Conservation (phyloP, 2,797 vertebrate species). For the Catamblyrhynchus diadema region DNA sequence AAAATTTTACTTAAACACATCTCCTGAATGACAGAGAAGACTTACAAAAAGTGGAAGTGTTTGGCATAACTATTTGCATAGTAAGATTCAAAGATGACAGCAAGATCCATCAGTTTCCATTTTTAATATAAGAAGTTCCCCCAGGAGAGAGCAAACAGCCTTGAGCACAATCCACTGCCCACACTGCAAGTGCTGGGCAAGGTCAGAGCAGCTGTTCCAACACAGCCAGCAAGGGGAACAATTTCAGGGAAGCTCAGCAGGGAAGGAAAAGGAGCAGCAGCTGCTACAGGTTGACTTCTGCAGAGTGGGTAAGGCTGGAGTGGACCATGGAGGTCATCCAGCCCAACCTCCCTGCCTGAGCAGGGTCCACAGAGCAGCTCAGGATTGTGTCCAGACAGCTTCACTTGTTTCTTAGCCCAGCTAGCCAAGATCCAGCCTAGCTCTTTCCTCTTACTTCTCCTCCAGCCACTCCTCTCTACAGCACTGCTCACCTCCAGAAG, state of each 20-base stretch:
- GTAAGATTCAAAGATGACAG: not conserved
- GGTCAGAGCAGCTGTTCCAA: not conserved
- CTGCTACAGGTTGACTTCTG: not conserved
- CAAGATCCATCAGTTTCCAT: not conserved
- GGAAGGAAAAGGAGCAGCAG: not conserved
- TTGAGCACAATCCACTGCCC: not conserved
- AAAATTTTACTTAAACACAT: not conserved
- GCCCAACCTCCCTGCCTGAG: not conserved
- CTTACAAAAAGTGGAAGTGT: not conserved
- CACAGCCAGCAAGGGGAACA: accelerated
- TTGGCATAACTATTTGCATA: not conserved
- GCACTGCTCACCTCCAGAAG: not conserved
- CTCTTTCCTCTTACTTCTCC: not conserved
- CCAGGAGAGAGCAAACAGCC: not conserved
- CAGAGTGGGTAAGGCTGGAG: not conserved
- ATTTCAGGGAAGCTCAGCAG: not conserved
- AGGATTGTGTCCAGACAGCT: not conserved
- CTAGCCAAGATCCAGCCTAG: not conserved
- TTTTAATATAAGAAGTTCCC: not conserved
- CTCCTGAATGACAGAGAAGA: not conserved
- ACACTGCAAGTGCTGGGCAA: not conserved
- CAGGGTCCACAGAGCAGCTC: not conserved
- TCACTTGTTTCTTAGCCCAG: not conserved
- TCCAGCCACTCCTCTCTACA: not conserved
- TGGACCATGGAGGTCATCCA: not conserved